Base-by-base conservation (phyloP, 1,140 invertebrate genomes). In the Calliphora vicina region DNA sequence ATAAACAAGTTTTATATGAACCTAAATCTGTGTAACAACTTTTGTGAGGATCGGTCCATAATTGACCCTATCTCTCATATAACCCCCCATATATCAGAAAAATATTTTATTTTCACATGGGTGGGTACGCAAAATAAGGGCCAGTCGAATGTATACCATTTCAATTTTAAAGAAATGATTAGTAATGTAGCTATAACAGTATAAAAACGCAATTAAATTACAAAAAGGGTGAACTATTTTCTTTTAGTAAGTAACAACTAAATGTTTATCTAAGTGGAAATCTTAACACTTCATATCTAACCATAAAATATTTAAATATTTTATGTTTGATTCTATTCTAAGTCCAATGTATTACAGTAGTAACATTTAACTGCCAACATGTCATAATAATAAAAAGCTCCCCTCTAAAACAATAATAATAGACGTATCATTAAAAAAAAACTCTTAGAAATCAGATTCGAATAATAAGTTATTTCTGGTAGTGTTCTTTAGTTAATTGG, bases 301-400 rank as follows among this genome's bases (percentile, higher is more conserved):
- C 61, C 61, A 67, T 67, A 67, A 67, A 67, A 67, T 57, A 67
- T 67, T 67, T 23, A 67, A 67, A 67, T 67, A 67, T 50, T 50
- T 35, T 35, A 8, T n/a, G 45, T 50, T 50, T 4, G 23, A 23
- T 67, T n/a, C 50, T 57, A n/a, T n/a, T n/a, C n/a, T 57, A 57
- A 17, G 45, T 12, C 13, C 15, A 13, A 57, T 57, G 50, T 57
- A 57, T 57, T 57, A 57, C 50, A 57, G n/a, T 57, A n/a, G n/a
- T 57, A 57, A 57, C 17, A 57, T 57, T 67, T 25, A 67, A 6
- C 61, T 67, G 20, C 61, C 20, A 67, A 67, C 61, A 35, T 67
- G 61, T 67, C 61, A 67, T 67, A 67, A 67, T 67, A 67, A 67
- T 67, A 67, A 67, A 67, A 67, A 67, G 61, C n/a, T 23, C n/a